Percentiles rank a stretch among this genome's conserved stretches.
Conservation (phyloP, 1,140 invertebrate genomes). For the Leucophenga varia region DNA sequence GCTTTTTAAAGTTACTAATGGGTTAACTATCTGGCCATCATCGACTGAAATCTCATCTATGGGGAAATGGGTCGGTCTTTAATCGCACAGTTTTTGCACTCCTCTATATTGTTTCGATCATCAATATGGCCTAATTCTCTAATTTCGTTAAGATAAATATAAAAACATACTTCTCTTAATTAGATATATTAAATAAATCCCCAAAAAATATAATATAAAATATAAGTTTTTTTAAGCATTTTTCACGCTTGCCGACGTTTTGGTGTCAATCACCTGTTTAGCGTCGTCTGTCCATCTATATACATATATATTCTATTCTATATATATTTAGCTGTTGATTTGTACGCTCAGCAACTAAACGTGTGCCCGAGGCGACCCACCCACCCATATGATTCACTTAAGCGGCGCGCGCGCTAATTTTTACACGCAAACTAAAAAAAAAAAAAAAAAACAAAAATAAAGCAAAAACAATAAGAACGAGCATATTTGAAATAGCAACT, state of each 20-base stretch:
- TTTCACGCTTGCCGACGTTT: slow-evolving; percentile 11
- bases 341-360: slow-evolving; percentile 27
- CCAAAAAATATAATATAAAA: not conserved
- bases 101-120: slow-evolving; percentile 41
- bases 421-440: slow-evolving; percentile 12
- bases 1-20: no score
- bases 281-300: no score
- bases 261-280: slow-evolving; percentile 46
- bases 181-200: slow-evolving; percentile 12
- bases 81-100: slow-evolving; percentile 27
- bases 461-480: slow-evolving; percentile 17
- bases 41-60: no score
- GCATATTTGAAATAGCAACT: not conserved
- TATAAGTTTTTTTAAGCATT: slow-evolving; percentile 32
- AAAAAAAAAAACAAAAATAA: slow-evolving; percentile 18
- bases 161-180: slow-evolving; percentile 11
- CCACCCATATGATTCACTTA: no score
- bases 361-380: no score
- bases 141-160: slow-evolving; percentile 28
- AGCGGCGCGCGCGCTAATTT: no score
- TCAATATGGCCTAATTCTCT: slow-evolving; percentile 32
- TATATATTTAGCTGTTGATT: no score
- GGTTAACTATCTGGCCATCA: no score
- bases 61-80: no score
- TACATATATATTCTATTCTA: no score